Evolutionary conservation across 2,113 vertebrate genomes (phyloP).

Genomic region (Ctenodactylus gundi): DNA sequence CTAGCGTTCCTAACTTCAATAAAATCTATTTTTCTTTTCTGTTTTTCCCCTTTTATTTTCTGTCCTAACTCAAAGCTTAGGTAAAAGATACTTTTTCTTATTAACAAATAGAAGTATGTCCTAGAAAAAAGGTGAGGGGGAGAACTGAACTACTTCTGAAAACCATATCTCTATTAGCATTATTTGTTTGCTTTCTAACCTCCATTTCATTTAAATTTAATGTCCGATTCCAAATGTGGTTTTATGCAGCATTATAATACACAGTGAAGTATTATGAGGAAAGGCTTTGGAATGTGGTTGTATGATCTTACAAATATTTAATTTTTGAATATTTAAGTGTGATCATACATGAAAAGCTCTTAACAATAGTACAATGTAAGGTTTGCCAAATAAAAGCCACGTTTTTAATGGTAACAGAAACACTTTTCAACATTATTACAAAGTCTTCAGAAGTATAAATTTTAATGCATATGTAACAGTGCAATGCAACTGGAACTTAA

Average conservation of each 20-base stretch:
- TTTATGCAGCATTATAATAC: not conserved
- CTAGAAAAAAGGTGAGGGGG: not conserved
- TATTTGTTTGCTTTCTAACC: not conserved
- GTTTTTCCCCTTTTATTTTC: not conserved
- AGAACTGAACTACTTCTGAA: not conserved
- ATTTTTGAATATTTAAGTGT: slow-evolving; percentile 17
- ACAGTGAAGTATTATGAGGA: not conserved
- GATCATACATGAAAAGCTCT: not conserved
- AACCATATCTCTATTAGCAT: not conserved
- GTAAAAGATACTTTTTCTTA: not conserved
- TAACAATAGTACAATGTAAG: not conserved
- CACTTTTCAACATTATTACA: not conserved
- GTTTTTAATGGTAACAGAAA: not conserved
- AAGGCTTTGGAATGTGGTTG: not conserved
- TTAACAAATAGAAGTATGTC: not conserved
- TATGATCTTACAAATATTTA: not conserved
- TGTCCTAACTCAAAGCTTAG: slow-evolving; percentile 31
- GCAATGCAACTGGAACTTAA: not conserved
- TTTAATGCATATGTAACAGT: not conserved
- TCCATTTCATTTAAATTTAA: not conserved
- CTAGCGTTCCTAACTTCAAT: not conserved
- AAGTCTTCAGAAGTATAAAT: not conserved
- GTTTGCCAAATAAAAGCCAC: not conserved
- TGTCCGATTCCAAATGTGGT: not conserved
- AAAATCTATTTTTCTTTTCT: not conserved